Evolutionary conservation across 2,113 vertebrate genomes (phyloP), one percentile per base, ranked within the genome.

Genomic region (Etheostoma cragini): DNA sequence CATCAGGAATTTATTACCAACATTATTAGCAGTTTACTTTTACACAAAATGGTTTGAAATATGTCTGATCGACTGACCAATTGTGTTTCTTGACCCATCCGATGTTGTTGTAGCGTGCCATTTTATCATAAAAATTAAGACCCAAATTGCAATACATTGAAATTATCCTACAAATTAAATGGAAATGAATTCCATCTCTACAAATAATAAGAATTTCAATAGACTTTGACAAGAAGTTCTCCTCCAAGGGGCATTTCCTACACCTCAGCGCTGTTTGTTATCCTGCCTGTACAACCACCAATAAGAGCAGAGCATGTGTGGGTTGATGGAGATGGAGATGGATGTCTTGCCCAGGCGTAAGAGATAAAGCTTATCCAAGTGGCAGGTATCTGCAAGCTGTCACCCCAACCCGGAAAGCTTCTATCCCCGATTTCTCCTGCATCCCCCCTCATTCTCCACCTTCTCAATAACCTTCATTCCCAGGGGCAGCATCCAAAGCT

Each of bases 231-330:
- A 22, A 42, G 66, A 74, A 65, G 21, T 46, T 46, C 17, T 12
- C 65, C 76, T 72, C 54, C 70, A 69, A 80, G 83, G 83, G 78
- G 83, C 81, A 77, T 87, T 83, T 89, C 81, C 85, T 72, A 78
- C 78, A 82, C 83, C 88, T 85, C 65, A 74, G 79, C 69, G 71
- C 69, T 78, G 79, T 90, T 90, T 87, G 89, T 91, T 89, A 90
- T 67, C 62, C 70, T 17, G 30, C 72, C 57, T 73, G 72, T 77
- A n/a, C 79, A 72, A 42, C 76, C 52, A 65, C 79, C 85, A 77
- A 74, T 86, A 45, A 87, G 80, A 87, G 80, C 67, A 2, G 22
- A 66, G 84, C 42, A 5, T 75, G 77, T 72, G 78, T 53, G 49
- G n/a, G 54, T 69, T 75, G 84, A 84, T 74, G 71, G 64, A 84